A percentile compares a stretch with the other conserved stretches of the same genome.
Conservation (phyloP, 2,113 vertebrate genomes). For the Piprites chloris region DNA sequence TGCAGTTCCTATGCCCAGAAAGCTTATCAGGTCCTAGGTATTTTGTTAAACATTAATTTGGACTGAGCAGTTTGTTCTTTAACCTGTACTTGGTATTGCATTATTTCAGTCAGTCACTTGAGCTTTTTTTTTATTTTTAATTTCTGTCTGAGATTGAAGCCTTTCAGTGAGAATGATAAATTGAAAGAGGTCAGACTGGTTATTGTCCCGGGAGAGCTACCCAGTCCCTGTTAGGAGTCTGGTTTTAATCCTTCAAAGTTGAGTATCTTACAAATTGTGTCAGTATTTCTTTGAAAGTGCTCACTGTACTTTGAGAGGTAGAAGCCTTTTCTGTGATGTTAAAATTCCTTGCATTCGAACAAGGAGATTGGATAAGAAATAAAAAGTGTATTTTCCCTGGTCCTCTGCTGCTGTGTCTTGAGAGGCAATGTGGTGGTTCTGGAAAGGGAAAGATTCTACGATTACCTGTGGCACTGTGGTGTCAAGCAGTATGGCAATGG, state of each 20-base stretch:
- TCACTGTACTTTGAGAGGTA: neutral
- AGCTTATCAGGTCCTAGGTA: neutral
- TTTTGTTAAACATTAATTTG: neutral
- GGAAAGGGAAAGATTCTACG: neutral
- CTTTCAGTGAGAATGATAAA: neutral
- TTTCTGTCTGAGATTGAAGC: neutral
- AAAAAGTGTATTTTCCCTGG: neutral
- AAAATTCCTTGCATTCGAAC: neutral
- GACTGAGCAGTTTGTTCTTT: neutral
- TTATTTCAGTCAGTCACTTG: neutral
- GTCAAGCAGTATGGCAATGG: neutral
- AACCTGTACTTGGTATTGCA: neutral
- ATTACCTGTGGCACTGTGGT: neutral
- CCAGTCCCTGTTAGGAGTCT: neutral
- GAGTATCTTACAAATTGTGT: neutral
- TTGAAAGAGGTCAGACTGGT: neutral
- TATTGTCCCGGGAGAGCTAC: neutral
- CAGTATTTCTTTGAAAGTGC: neutral
- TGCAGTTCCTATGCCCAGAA: neutral
- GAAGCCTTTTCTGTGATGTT: neutral
- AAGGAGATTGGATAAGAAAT: neutral
- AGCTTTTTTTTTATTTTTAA: neutral
- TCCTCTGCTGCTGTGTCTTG: neutral
- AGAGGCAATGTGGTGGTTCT: neutral
- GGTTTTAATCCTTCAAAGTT: neutral